Evolutionary conservation across 1,140 invertebrate species (phyloP), one percentile per base, ranked within the genome.

Genomic region (Procambarus virginalis): DNA sequence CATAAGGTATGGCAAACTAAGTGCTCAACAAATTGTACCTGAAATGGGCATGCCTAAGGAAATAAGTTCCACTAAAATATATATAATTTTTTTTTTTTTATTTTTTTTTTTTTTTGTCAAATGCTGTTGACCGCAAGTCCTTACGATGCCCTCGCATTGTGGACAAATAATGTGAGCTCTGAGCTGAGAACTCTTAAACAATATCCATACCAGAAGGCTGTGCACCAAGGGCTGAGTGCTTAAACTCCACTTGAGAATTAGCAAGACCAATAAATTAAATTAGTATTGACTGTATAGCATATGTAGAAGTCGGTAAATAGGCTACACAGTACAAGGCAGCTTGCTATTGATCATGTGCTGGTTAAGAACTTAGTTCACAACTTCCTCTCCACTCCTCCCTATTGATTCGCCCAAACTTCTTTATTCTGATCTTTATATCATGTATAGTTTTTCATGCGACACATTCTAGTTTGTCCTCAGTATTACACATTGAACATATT

Each of bases 21-120:
- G 83, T 89, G 88, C 88, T 89, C 88, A 89, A 89, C 86, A 89
- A 89, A 84, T 89, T 89, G 88, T 89, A 89, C 88, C 88, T 89
- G 88, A 89, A 84, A 84, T 89, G 88, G 88, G 88, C 88, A 75
- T 89, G 88, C 88, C 88, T 89, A 84, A 89, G 81, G 88, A 89
- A 84, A 68, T 83, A 48, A 48, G 88, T 89, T 89, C 88, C 88
- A 89, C 76, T 60, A 84, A 48, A 55, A 78, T 60, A 89, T 83
- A 64, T 84, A 58, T 58, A 2, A 58, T 34, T 3, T 55, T 55
- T 3, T 55, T 55, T 55, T 55, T 55, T 55, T 3, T 55, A 1
- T 55, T 55, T 55, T 55, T 1, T 55, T 55, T 55, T 55, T 55
- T 87, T 70, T 87, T 70, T 84, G 81, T 70, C 73, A 84, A 55